Conservation (phyloP, 2,888 invertebrate genomes). For the Leptopilina myrica region DNA sequence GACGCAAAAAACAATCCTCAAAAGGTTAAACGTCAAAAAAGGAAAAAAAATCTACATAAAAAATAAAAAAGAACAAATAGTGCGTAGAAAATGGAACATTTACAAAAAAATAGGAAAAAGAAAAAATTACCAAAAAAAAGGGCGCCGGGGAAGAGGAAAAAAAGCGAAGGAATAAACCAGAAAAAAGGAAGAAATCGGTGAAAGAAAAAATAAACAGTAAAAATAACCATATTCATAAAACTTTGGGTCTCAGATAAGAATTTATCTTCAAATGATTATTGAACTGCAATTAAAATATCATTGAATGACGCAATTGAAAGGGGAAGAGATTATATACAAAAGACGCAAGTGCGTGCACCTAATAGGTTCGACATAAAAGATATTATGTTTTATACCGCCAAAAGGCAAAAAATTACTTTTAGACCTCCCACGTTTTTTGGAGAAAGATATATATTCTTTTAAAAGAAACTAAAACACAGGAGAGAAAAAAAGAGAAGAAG, state of each 20-base stretch:
- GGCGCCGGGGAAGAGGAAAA: no score
- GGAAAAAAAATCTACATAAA: neutral
- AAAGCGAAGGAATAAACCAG: no score
- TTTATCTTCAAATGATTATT: neutral
- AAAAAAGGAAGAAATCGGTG: neutral
- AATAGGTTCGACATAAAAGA: slow-evolving; percentile 25
- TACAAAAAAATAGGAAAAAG: neutral
- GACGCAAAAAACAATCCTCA: neutral
- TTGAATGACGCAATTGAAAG: neutral
- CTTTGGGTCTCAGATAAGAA: no score
- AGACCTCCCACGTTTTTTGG: slow-evolving; percentile 35
- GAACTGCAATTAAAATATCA: neutral
- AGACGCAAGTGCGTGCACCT: slow-evolving; percentile 30
- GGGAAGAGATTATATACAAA: neutral
- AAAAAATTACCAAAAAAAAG: no score
- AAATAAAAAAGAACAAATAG: neutral
- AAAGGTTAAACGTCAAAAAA: neutral
- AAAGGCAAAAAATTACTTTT: neutral
- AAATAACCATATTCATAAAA: no score
- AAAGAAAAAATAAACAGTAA: neutral
- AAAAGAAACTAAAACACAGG: slow-evolving; percentile 16
- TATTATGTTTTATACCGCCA: slow-evolving; percentile 7
- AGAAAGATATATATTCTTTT: slow-evolving; percentile 33
- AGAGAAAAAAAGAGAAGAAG: neutral
- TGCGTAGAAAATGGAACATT: no score